Percentiles rank a stretch among this genome's conserved stretches.
These are phyloP conservation scores for Temnothorax curvispinosus DNA, from an alignment of 1,140 invertebrate genomes.

Conservation along the genomic window DNA sequence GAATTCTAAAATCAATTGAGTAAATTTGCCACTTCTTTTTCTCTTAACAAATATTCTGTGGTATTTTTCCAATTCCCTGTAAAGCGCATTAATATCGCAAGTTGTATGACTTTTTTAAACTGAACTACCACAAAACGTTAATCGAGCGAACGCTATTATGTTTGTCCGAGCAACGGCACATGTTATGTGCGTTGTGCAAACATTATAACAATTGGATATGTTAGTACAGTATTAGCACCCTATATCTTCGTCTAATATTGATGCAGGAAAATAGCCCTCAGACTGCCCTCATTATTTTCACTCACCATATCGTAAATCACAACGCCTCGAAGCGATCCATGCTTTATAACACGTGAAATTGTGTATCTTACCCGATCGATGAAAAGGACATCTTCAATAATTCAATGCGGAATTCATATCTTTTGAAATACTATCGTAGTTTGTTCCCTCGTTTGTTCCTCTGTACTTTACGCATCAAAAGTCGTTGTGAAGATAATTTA, in stretches of 20 bases:
- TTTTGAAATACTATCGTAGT: background rate
- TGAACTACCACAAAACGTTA: background rate
- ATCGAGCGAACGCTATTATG: background rate
- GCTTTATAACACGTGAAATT: background rate
- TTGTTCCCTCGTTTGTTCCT: background rate
- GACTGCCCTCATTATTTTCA: background rate
- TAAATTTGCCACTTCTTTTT: slow-evolving; percentile 12
- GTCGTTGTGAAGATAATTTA: background rate
- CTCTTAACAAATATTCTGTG: background rate
- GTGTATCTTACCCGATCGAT: background rate
- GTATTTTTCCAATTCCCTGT: background rate
- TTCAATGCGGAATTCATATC: background rate
- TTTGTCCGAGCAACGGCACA: background rate
- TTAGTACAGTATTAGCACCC: background rate
- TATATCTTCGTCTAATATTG: background rate
- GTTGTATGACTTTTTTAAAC: background rate
- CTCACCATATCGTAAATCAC: background rate
- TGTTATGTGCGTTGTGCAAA: background rate
- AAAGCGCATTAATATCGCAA: background rate
- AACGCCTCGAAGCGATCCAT: background rate
- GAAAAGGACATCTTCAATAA: background rate
- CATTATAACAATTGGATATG: background rate
- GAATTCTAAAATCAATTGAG: slow-evolving; percentile 5
- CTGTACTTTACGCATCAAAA: background rate
- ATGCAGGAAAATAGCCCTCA: background rate